Base-by-base conservation (phyloP, 2,888 invertebrate genomes). In the Watsonalla cultraria region DNA sequence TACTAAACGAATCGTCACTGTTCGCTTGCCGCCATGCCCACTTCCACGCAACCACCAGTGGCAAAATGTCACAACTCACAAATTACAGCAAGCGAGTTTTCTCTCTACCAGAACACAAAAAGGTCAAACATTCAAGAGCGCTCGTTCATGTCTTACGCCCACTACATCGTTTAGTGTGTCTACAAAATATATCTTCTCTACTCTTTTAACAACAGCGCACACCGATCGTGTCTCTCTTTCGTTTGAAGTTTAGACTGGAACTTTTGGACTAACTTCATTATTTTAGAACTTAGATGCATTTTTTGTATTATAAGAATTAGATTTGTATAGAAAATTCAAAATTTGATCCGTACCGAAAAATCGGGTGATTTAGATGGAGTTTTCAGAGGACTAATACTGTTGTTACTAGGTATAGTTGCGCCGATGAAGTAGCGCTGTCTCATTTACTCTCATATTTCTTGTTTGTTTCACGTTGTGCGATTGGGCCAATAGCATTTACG, bases 1-100 rank as follows among this genome's bases (percentile, higher is more conserved):
- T 90, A 90, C 90, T 90, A 90, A 90, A 86, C 86, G 88, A 87
- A 86, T 88, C 86, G 87, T 87, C 90, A 86, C 84, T 84, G 85
- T 80, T 80, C 76, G 80, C 80, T 81, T 78, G 82, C 84, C 84
- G 90, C 90, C 90, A 88, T 89, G 90, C 90, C 90, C 89, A 88
- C 89, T 86, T 86, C 80, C 66, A 78, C 70, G 70, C 64, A 70
- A 68, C 46, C 53, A 49, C 42, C 24, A 11, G 49, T 8, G 33
- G 39, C 55, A 58, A 76, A 70, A 76, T 45, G 64, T 51, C 62
- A 46, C 62, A 79, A 67, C 53, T 60, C 56, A 51, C 49, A 59
- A 56, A 58, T 51, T 15, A 2, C 11, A n/a, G 52, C 59, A 68
- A 56, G 51, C 53, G 6, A 73, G 66, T 54, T 45, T 47, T 49